Evolutionary conservation across 2,888 invertebrate species (phyloP).

Genomic region (Campaea margaritaria): DNA sequence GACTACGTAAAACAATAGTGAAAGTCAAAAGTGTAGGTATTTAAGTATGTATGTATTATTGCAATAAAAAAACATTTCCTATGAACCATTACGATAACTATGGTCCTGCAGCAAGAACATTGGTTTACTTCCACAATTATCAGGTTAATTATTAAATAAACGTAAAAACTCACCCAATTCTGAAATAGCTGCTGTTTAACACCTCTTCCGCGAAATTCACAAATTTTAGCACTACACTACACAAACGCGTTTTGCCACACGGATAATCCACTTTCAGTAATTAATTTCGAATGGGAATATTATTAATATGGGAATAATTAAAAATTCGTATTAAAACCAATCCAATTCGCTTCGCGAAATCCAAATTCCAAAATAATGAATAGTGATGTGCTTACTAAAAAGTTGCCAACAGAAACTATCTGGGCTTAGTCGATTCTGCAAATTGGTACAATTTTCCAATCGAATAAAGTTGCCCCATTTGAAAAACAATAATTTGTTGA

Average conservation of each 20-base stretch:
- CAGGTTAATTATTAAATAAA: not conserved
- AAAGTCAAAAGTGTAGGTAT: constrained; percentile 12
- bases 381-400: constrained; percentile 10
- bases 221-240: constrained; percentile 46
- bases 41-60: not conserved
- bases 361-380: constrained; percentile 15
- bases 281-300: not conserved
- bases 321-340: not conserved
- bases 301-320: not conserved
- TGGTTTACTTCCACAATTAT: not conserved
- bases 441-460: no score
- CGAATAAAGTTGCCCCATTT: no score
- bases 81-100: not conserved
- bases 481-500: no score
- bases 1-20: constrained; percentile 5
- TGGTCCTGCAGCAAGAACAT: not conserved
- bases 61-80: constrained; percentile 11
- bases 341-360: not conserved
- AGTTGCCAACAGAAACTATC: not conserved
- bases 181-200: constrained; percentile 22
- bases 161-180: constrained; percentile 19
- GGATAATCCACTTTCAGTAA: not conserved
- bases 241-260: constrained; percentile 22
- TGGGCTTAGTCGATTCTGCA: no score
- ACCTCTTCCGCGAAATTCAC: constrained; percentile 33